Base-by-base conservation (phyloP, 2,113 vertebrate genomes). In the Phodopus roborovskii region DNA sequence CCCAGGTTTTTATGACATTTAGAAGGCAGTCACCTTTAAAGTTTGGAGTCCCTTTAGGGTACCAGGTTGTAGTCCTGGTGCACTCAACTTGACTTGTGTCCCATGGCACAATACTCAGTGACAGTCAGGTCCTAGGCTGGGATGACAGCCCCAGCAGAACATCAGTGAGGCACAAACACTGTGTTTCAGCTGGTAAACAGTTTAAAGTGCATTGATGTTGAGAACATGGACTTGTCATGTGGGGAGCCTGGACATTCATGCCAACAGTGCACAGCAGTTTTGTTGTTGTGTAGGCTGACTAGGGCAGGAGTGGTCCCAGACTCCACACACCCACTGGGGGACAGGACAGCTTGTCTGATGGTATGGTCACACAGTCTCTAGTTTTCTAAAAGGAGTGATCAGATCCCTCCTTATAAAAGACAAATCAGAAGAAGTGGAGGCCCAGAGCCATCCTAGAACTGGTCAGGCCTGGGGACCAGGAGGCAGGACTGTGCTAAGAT, bases 201-300 rank as follows among this genome's bases (percentile, higher is more conserved):
- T 16, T 24, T 16, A 42, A 26, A 6, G 81, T 39, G 5, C 30
- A 4, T 4, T 33, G 26, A 60, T 28, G n/a, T 1, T 11, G 39
- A 36, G 50, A 22, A 36, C 1, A 0, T 9, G 53, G 10, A 33
- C 33, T 36, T 10, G 28, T 20, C 4, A 81, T 5, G 1, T 36
- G 36, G 56, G 13, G 16, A 9, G 16, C 3, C 3, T 4, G 42
- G 82, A 8, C 26, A 5, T 7, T 33, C 36, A 0, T 0, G 17
- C 73, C n/a, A 9, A 33, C 58, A 60, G 45, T 15, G 30, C 71
- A 28, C 7, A 28, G 24, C 30, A n/a, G 30, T 60, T 78, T 22
- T 3, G 1, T 53, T 45, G 33, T 20, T 71, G 33, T 70, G 33
- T 26, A 60, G 68, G 45, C 7, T 58, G 3, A 2, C 77, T 11